These are phyloP conservation scores for Falco biarmicus DNA, from an alignment of 2,797 vertebrate species.

Conservation along the genomic window DNA sequence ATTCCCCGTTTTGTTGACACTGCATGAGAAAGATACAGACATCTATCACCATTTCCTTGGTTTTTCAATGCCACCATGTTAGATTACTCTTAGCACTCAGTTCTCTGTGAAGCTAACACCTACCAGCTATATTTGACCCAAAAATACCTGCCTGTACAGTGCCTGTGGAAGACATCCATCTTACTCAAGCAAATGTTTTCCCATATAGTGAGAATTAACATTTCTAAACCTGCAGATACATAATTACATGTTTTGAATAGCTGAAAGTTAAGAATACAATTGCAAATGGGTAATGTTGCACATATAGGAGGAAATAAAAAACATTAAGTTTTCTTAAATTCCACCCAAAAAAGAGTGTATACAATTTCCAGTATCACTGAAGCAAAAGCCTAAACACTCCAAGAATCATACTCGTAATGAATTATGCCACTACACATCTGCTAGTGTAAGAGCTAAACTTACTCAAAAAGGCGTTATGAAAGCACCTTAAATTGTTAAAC, in stretches of 20 bases:
- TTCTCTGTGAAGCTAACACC: background rate
- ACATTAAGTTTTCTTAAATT: background rate
- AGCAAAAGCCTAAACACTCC: background rate
- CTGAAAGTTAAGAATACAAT: background rate
- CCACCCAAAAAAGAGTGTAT: background rate
- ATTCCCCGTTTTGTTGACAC: background rate
- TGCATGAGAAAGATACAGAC: background rate
- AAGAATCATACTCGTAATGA: background rate
- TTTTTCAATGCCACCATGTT: background rate
- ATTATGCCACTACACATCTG: background rate
- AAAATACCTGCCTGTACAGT: background rate
- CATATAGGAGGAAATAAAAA: background rate
- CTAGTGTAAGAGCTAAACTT: background rate
- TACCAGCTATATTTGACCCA: background rate
- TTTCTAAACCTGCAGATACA: background rate
- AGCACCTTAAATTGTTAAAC: background rate
- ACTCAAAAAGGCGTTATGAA: background rate
- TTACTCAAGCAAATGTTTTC: background rate
- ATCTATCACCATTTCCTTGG: background rate
- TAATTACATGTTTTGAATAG: background rate
- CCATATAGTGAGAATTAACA: background rate
- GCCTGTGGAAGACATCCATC: background rate
- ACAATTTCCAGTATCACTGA: background rate
- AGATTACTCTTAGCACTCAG: background rate
- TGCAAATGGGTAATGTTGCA: background rate